These are phyloP conservation scores for Polyergus mexicanus DNA, from an alignment of 1,140 invertebrate genomes.

Conservation along the genomic window DNA sequence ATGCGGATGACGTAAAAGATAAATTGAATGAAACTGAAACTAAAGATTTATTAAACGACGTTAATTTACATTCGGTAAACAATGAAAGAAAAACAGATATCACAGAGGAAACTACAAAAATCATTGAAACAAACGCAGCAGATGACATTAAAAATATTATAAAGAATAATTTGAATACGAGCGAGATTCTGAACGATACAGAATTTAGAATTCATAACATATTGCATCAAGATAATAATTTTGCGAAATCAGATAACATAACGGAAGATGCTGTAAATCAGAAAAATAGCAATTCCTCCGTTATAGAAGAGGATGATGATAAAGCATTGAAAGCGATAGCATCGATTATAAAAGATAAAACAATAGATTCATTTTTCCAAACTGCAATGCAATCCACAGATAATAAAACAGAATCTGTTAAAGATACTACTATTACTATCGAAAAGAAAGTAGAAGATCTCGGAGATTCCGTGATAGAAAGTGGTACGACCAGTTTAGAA, in stretches of 20 bases:
- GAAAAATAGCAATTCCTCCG: not conserved
- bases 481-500: conserved; percentile 49
- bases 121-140: not conserved
- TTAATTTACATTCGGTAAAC: conserved; percentile 16
- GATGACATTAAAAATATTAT: not conserved
- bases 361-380: conserved; percentile 34
- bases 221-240: conserved; percentile 2
- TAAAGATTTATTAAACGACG: conserved; percentile 62
- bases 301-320: conserved; percentile 33
- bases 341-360: conserved; percentile 41
- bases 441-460: conserved; percentile 24
- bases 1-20: conserved; percentile 6
- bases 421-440: conserved; percentile 14
- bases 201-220: not conserved
- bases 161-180: not conserved
- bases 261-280: not conserved
- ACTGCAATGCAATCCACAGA: not conserved
- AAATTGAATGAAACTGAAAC: conserved; percentile 49
- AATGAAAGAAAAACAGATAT: not conserved
- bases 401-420: conserved; percentile 16
- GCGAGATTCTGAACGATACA: conserved; percentile 38
- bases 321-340: conserved; percentile 67
- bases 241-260: not conserved
- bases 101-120: not conserved
- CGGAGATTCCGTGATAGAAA: not conserved